Percentiles rank a stretch among this genome's conserved stretches.
Conservation (phyloP, 2,888 invertebrate species). For the Pinctada fucata region DNA sequence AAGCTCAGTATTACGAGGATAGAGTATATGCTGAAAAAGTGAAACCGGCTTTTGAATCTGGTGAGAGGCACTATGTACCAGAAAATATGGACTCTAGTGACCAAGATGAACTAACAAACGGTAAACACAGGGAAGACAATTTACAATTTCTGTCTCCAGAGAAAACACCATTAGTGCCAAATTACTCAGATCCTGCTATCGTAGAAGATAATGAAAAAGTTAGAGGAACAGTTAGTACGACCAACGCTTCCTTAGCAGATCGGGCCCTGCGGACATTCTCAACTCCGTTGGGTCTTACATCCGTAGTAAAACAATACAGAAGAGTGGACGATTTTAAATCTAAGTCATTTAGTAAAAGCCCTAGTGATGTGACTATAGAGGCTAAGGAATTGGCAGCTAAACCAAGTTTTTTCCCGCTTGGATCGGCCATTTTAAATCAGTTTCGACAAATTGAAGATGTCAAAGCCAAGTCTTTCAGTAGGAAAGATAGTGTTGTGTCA, state of each 20-base stretch:
- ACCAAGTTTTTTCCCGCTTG: neutral
- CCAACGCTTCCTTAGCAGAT: neutral
- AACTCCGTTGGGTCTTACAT: neutral
- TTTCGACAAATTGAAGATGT: neutral
- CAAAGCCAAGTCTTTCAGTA: neutral
- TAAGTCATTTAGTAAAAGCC: slow-evolving; percentile 13
- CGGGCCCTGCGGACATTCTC: neutral
- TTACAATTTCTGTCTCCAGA: too few species aligned
- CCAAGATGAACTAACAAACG: neutral
- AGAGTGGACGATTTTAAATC: slow-evolving; percentile 19
- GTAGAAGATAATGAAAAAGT: neutral
- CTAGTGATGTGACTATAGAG: neutral
- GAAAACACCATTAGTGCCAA: neutral
- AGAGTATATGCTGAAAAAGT: slow-evolving; percentile 88
- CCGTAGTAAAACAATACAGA: neutral
- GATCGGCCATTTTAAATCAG: neutral
- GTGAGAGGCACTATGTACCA: neutral
- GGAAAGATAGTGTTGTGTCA: neutral
- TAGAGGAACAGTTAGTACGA: neutral
- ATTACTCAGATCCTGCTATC: neutral
- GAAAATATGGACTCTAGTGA: neutral
- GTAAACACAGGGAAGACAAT: too few species aligned
- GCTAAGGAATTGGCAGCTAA: neutral
- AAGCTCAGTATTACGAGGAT: slow-evolving; percentile 91
- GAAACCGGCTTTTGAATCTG: slow-evolving; percentile 87